A percentile compares a stretch with the other conserved stretches of the same genome.
Evolutionary conservation across 1,140 invertebrate species (phyloP).

Genomic region (Solen grandis): DNA sequence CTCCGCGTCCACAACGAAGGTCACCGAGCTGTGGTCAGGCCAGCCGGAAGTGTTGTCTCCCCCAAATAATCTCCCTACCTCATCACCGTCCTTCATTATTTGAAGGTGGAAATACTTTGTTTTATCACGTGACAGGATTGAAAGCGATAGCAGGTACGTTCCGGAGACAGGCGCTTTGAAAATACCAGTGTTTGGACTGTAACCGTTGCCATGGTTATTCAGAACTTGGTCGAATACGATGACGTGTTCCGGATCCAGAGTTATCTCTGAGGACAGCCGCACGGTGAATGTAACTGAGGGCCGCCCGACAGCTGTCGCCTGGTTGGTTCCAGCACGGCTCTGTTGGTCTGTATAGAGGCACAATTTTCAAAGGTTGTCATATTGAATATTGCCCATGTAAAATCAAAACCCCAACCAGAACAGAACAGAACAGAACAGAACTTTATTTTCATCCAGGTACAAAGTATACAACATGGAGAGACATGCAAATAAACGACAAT

Average conservation of each 20-base stretch:
- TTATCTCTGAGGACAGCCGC: background rate
- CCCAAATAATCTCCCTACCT: background rate
- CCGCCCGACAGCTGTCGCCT: background rate
- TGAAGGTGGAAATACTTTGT: background rate
- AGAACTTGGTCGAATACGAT: slow-evolving; percentile 32
- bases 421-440: too few relatives aligned
- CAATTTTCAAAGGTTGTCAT: too few relatives aligned
- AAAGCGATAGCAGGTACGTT: slow-evolving; percentile 31
- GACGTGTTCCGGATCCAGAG: slow-evolving; percentile 1
- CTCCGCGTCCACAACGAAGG: background rate
- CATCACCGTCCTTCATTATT: background rate
- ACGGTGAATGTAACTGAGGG: slow-evolving; percentile 27
- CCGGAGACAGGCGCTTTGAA: slow-evolving; percentile 26
- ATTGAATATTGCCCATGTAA: too few relatives aligned
- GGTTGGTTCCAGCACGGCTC: slow-evolving; percentile 6
- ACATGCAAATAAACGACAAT: too few relatives aligned
- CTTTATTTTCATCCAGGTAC: too few relatives aligned
- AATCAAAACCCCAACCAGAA: too few relatives aligned
- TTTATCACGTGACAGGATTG: slow-evolving; percentile 5
- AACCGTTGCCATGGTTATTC: slow-evolving; percentile 25
- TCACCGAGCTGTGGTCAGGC: background rate
- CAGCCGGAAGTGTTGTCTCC: background rate
- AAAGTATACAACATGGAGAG: too few relatives aligned
- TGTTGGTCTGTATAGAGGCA: too few relatives aligned
- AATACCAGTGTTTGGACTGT: slow-evolving; percentile 12